phyloP scores from a whole-genome alignment of 2,113 vertebrate species.

The rabbit (Oryctolagus cuniculus) region DNA sequence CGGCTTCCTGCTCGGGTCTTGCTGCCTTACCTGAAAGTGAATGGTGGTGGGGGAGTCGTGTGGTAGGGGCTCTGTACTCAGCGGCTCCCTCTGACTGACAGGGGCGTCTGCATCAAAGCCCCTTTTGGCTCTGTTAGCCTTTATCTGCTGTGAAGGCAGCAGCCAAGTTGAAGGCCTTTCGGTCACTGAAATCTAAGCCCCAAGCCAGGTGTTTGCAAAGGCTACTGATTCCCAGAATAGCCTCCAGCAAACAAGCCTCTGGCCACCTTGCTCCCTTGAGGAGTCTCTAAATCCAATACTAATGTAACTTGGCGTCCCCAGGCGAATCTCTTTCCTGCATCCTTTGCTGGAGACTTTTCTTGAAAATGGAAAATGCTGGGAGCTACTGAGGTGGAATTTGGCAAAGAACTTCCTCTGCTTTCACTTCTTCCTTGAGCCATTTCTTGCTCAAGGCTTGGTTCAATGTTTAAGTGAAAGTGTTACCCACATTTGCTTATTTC shows the following conservation, averaged over 20 bases:
- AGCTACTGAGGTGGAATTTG: not conserved
- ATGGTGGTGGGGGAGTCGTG: not conserved
- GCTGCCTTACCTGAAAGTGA: not conserved
- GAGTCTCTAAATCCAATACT: not conserved
- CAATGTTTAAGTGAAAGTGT: not conserved
- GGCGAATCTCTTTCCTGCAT: not conserved
- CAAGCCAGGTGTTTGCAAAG: not conserved
- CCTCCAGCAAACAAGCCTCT: not conserved
- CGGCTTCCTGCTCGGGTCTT: not conserved
- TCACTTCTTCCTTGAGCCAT: not conserved
- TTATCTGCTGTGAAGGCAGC: constrained; percentile 9
- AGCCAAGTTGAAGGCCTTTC: not conserved
- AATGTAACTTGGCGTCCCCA: not conserved
- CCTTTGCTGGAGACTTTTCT: not conserved
- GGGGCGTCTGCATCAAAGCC: not conserved
- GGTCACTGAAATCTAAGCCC: constrained; percentile 9
- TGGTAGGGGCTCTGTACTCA: not conserved
- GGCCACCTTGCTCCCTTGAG: not conserved
- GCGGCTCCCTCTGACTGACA: not conserved
- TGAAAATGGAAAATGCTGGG: not conserved
- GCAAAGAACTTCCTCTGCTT: not conserved
- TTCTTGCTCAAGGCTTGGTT: not conserved
- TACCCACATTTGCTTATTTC: not conserved
- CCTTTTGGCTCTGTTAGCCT: not conserved
- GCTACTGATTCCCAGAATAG: not conserved